Conservation (phyloP, 2,888 invertebrate species). For the Hartigia nigra region DNA sequence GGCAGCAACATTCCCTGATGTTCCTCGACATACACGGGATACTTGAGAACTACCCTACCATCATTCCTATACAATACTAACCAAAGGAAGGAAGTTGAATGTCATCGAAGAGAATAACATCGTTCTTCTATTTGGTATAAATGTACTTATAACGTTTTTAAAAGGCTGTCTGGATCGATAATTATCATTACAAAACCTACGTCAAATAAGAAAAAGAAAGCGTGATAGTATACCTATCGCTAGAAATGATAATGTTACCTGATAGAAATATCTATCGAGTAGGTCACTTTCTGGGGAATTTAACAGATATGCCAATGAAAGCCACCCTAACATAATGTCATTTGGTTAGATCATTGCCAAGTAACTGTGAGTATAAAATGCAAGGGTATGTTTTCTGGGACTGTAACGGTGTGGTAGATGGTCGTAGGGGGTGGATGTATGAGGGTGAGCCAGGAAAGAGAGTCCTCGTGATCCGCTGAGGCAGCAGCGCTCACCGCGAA, state of each 20-base stretch:
- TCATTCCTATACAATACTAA: neutral
- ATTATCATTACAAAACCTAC: neutral
- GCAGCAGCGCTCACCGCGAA: slow-evolving; percentile 35
- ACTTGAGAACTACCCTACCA: neutral
- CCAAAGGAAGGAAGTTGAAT: neutral
- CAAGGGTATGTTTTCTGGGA: neutral
- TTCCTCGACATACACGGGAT: neutral
- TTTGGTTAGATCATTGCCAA: neutral
- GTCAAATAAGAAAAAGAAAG: neutral
- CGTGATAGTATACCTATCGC: slow-evolving; percentile 8
- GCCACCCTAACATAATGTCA: neutral
- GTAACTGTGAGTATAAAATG: neutral
- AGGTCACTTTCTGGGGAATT: neutral
- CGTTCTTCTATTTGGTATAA: neutral
- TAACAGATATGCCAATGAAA: neutral
- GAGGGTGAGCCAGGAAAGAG: slow-evolving; percentile 13
- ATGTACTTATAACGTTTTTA: neutral
- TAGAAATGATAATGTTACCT: slow-evolving; percentile 3
- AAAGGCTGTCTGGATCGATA: neutral
- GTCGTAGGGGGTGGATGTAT: neutral
- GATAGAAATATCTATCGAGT: neutral
- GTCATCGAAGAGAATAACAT: neutral
- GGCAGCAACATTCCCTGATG: neutral
- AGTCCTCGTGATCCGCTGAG: slow-evolving; percentile 40
- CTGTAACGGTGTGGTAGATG: neutral